Conservation (phyloP, 2,888 invertebrate species). For the Strigamia transsilvanica region DNA sequence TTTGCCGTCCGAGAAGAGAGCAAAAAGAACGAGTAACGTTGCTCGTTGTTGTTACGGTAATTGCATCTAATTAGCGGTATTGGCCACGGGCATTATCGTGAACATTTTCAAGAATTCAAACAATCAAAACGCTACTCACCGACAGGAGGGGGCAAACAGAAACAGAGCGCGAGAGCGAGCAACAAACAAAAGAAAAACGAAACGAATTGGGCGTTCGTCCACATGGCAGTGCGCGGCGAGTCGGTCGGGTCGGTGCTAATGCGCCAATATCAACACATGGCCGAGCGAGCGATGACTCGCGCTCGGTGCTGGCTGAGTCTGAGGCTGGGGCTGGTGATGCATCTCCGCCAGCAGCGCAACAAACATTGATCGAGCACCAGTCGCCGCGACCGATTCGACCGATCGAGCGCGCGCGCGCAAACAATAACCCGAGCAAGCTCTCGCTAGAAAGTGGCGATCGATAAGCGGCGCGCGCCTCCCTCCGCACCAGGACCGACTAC, state of each 20-base stretch:
- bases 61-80: constrained; percentile 19
- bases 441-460: background rate
- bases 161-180: background rate
- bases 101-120: background rate
- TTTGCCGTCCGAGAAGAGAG: background rate
- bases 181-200: background rate
- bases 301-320: background rate
- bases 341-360: background rate
- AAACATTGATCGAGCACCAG: background rate
- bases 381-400: constrained; percentile 18
- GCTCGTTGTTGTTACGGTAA: background rate
- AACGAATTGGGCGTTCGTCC: background rate
- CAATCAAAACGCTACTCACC: background rate
- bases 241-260: background rate
- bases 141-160: background rate
- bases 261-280: background rate
- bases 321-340: background rate
- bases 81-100: background rate
- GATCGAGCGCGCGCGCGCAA: background rate
- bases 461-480: background rate
- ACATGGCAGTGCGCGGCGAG: background rate
- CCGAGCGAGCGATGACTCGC: background rate
- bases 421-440: background rate
- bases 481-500: background rate
- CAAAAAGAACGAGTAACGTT: background rate